Base-by-base conservation (phyloP, 2,888 invertebrate species). In the Sylvicola cinctus region DNA sequence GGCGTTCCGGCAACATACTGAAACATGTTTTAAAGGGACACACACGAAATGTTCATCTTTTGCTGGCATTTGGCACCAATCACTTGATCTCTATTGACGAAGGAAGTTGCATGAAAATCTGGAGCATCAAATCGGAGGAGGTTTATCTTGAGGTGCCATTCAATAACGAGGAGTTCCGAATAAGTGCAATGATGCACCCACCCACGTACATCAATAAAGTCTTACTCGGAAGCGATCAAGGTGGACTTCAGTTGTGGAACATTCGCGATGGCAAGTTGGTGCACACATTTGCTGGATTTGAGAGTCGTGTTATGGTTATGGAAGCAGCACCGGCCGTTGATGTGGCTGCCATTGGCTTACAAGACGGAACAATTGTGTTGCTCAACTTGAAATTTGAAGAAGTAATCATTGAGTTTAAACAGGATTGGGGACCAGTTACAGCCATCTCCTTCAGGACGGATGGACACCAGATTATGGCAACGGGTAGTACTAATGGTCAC, bases 121-220 rank as follows among this genome's bases (percentile, higher is more conserved):
- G 90, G 79, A 75, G 87, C 48, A 79, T 88, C 14, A 70, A 74
- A 45, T 65, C 70, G 0, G 78, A 80, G 56, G 66, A 71, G 38
- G 52, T 73, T 27, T 66, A 71, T 42, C 50, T 75, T 16, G 78
- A 81, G 46, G 54, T 83, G 2, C 65, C 62, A 6, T 83, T 84
- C 46, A 64, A 69, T 36, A 62, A 64, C 11, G 55, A 64, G 0
- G 58, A 61, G n/a, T 95, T 95, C 50, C 63, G 70, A 45, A 72
- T 95, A 20, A 75, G 80, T 1, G 64, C 83, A 0, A 41, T 93
- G n/a, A 62, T 80, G 36, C 98, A 98, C 63, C 98, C 96, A 1
- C 75, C 72, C 16, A 88, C 95, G 0, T 98, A 96, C 52, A 56
- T 91, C 12, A 96, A 98, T 52, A 98, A 98, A 53, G 68, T 96